phyloP scores from a whole-genome alignment of 2,888 invertebrate genomes.

The Punctoribates punctum region DNA sequence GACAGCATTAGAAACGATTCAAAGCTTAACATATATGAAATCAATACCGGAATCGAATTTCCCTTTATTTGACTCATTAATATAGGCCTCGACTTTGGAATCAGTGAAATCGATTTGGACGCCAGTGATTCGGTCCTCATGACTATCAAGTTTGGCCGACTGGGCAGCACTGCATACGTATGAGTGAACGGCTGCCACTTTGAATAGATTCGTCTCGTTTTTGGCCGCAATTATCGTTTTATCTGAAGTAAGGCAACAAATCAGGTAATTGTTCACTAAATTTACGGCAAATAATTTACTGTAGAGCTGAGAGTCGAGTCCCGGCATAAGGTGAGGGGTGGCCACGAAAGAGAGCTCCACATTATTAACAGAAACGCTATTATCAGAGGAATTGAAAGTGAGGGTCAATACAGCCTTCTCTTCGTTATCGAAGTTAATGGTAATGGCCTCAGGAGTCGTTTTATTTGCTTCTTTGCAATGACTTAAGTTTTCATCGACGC shows the following conservation, averaged over 20 bases:
- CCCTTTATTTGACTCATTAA: conserved; percentile 15
- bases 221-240: not conserved
- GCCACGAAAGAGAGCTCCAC: not conserved
- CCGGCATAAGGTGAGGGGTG: not conserved
- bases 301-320: not conserved
- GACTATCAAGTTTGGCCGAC: conserved; percentile 61
- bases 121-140: conserved; percentile 43
- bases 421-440: not conserved
- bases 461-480: not conserved
- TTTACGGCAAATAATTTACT: not conserved
- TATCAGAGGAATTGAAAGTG: not conserved
- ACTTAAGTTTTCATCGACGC: not conserved
- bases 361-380: not conserved
- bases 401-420: conserved; percentile 4
- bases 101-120: conserved; percentile 40
- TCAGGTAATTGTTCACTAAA: not conserved
- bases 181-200: conserved; percentile 63
- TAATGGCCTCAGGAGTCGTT: not conserved
- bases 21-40: not conserved
- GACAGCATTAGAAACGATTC: not conserved
- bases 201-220: conserved; percentile 54
- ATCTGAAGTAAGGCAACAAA: not conserved
- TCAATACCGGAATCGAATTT: conserved; percentile 33
- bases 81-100: conserved; percentile 34
- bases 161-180: conserved; percentile 65